Base-by-base conservation (phyloP, 37 sponge, comb jelly and placozoan genomes). In the Crambe crambe region DNA sequence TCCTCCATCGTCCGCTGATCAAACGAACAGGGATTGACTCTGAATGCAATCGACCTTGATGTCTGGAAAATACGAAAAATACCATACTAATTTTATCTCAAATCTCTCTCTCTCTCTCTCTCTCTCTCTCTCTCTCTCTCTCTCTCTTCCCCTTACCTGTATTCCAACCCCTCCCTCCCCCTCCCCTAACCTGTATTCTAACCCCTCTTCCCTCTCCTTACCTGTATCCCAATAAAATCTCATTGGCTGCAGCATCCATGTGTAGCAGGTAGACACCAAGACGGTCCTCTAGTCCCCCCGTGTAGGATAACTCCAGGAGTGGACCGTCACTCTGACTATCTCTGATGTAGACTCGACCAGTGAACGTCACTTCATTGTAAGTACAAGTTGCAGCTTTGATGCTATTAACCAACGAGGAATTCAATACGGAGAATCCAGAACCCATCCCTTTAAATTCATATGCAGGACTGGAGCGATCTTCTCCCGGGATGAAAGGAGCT, bases 1-100 rank as follows among this genome's bases (percentile, higher is more conserved):
- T 35, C 72, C 81, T 70, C 81, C 81, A 80, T 4, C 61, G 3
- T 0, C 81, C 81, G 3, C 61, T n/a, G 81, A 69, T 70, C 25
- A 80, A 61, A 2, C 81, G 71, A 3, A 42, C 32, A 2, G 58
- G 27, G 37, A 80, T 41, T 31, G 6, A 30, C 43, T 72, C 81
- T 27, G 72, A 21, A 21, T 60, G 71, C 2, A 60, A 72, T 1
- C 12, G 10, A 27, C 81, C 81, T 0, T 21, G 71, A 39, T 80
- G 81, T 70, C 81, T 80, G 72, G 8, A 2, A 32, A 37, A 35
- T 51, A 18, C 15, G 54, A 51, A n/a, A n/a, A n/a, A n/a, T n/a
- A n/a, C n/a, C n/a, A n/a, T n/a, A n/a, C n/a, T n/a, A n/a, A n/a
- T n/a, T n/a, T n/a, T n/a, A n/a, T n/a, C n/a, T n/a, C n/a, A n/a